Percentiles rank a stretch among this genome's conserved stretches.
These are phyloP conservation scores for Parazoanthus darwini DNA, from an alignment of 92 coral and sea anemone species.

Conservation along the genomic window DNA sequence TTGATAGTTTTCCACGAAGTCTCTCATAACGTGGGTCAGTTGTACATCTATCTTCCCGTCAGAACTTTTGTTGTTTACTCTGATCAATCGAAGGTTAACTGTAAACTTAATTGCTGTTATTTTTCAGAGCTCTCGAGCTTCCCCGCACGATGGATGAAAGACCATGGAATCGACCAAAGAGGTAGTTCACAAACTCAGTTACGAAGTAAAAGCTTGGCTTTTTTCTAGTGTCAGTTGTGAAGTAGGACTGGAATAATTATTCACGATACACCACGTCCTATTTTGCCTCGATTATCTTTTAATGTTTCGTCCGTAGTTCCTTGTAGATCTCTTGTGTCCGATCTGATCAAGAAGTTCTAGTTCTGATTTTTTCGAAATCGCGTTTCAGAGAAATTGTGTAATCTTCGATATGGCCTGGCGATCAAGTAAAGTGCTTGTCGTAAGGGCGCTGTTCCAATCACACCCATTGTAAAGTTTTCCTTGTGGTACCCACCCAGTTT, in stretches of 20 bases:
- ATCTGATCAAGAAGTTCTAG: not conserved
- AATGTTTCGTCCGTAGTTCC: not conserved
- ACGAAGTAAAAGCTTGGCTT: not conserved
- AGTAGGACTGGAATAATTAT: not conserved
- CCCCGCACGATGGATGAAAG: slow-evolving; percentile 93
- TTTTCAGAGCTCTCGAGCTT: slow-evolving; percentile 88
- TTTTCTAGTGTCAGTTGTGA: not conserved
- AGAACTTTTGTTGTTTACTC: slow-evolving; percentile 26
- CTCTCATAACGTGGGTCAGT: not conserved
- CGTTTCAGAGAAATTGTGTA: slow-evolving; percentile 13
- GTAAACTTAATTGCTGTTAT: slow-evolving; percentile 15
- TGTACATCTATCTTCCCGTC: not conserved
- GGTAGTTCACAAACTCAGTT: slow-evolving; percentile 45
- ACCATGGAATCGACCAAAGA: slow-evolving; percentile 81
- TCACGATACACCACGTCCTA: not conserved
- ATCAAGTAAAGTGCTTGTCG: not conserved
- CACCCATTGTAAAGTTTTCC: slow-evolving; percentile 34
- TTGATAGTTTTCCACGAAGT: not conserved
- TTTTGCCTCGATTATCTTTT: not conserved
- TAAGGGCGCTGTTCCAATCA: slow-evolving; percentile 42
- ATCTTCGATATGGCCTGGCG: not conserved
- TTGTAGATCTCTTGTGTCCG: not conserved
- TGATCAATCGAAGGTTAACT: slow-evolving; percentile 33
- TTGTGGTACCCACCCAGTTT: slow-evolving; percentile 38
- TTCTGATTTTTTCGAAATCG: not conserved